Base-by-base conservation (phyloP, 2,797 vertebrate genomes). In the Jordanella pulchra region DNA sequence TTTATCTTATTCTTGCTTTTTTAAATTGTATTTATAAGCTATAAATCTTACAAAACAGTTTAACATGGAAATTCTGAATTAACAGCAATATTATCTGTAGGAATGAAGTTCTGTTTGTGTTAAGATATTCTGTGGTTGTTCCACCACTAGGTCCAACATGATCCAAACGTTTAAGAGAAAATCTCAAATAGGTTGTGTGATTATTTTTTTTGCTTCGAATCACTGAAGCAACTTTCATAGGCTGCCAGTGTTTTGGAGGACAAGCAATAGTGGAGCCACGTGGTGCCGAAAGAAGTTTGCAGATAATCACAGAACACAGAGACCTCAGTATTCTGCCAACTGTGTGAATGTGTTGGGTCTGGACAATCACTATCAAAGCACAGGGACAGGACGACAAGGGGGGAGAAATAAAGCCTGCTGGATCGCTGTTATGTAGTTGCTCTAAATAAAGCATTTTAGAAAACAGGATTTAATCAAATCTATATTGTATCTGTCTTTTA, bases 401-500 rank as follows among this genome's bases (percentile, higher is more conserved):
- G 75, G 79, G 78, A 82, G 76, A 79, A 77, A 79, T 67, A 71
- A 79, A 88, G 79, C 78, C 89, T 27, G 68, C 78, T 78, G 87
- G 88, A 93, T 92, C 91, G 90, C 92, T 76, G 86, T 87, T 74
- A 83, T 79, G 76, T 88, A 88, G 86, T 91, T 78, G 75, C 87
- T 90, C 82, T 82, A 28, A 81, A 89, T 69, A 72, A 90, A 87
- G 78, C 77, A 77, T 91, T 90, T 89, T 84, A 91, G 89, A 86
- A 82, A 82, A 89, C 7, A 86, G 88, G 91, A 90, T 86, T 92
- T 81, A 71, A 89, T 67, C 82, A 88, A 84, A 89, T 78, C 80
- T 93, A 86, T 93, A 27, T 94, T 93, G 91, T 90, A 92, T 84
- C 75, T 84, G 92, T 93, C 87, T 95, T 95, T 94, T 95, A 91